Evolutionary conservation across 1,140 invertebrate species (phyloP), one percentile per base, ranked within the genome.

Genomic region (Drosophila sturtevanti): DNA sequence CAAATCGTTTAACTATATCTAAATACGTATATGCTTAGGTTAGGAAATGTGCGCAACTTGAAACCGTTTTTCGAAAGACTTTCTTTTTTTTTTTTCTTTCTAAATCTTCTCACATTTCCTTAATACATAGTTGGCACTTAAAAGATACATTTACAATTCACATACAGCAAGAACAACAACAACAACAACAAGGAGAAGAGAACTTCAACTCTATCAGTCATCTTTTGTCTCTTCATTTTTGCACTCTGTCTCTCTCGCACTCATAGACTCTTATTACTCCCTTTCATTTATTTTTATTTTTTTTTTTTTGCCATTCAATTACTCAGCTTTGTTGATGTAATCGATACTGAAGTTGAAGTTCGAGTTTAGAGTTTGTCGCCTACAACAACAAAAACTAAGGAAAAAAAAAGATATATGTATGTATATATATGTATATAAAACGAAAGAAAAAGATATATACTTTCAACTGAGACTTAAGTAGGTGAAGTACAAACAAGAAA

Each of bases 291-390:
- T 77, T 41, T 41, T n/a, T 38, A 65, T 38, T 54, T 73, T 35
- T 68, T 68, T 70, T 38, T 62, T 64, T 51, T 37, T 37, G 37
- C 62, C 61, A 54, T 68, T 76, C 73, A 63, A 68, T 72, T 67
- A 63, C 70, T 58, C 61, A 63, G 63, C 61, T 62, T 67, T 64
- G 62, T 63, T 61, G 54, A 55, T 81, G 81, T 68, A 85, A 85
- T 85, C 81, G 67, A 85, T 86, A 85, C 73, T 74, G n/a, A n/a
- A n/a, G n/a, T 62, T 37, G 60, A 60, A 48, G 41, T 48, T 48
- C 24, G 60, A 69, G 58, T 68, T 73, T 67, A 44, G 62, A 76
- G 71, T 64, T 65, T 63, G 73, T 73, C 63, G 69, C 72, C 63
- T 69, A 79, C 71, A 74, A 72, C 60, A 62, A 48, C 41, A 34